Evolutionary conservation across 2,797 vertebrate genomes (phyloP).

Genomic region (Discoglossus pictus): DNA sequence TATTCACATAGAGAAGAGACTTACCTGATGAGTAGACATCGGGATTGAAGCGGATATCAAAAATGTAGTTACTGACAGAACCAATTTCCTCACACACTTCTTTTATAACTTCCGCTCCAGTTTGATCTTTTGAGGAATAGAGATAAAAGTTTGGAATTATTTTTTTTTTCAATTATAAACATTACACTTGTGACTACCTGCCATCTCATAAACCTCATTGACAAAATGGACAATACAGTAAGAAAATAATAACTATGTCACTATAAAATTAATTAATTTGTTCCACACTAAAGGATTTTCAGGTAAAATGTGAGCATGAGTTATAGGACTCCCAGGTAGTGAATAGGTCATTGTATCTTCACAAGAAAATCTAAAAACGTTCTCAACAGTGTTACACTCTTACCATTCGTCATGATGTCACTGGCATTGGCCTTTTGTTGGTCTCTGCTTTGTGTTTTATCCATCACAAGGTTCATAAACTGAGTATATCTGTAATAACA

Average conservation of each 20-base stretch:
- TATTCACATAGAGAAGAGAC: no score
- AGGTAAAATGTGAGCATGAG: no score
- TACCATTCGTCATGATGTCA: conserved; percentile 9
- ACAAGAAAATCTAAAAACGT: no score
- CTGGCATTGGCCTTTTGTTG: conserved; percentile 2
- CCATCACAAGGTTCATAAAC: conserved; percentile 60
- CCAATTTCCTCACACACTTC: conserved; percentile 75
- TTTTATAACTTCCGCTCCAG: conserved; percentile 66
- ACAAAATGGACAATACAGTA: no score
- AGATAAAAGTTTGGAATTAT: background rate
- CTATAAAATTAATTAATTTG: no score
- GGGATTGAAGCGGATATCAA: conserved; percentile 82
- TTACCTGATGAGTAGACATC: conserved; percentile 75
- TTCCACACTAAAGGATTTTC: no score
- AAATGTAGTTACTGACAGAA: conserved; percentile 76
- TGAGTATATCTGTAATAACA: conserved; percentile 66
- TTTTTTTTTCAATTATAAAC: no score
- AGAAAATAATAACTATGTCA: no score
- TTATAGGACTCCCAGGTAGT: no score
- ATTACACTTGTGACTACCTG: no score
- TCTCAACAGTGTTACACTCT: background rate
- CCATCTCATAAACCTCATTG: no score
- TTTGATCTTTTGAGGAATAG: conserved; percentile 66
- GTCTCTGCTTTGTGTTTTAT: conserved; percentile 29
- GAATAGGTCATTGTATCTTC: no score